Conservation (phyloP, 2,888 invertebrate genomes). For the Cataglyphis rosenhaueri region DNA sequence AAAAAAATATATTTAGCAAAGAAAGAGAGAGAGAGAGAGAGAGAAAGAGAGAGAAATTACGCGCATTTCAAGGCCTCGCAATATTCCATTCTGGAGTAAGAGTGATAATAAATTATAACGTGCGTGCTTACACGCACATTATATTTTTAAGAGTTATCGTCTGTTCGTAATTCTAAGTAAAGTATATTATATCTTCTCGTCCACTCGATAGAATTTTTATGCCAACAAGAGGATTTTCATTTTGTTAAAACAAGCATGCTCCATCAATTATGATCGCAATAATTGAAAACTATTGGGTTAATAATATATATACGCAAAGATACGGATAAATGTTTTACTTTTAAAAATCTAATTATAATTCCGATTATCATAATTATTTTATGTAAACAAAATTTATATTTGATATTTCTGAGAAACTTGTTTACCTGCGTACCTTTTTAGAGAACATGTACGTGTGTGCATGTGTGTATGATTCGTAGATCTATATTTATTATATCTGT, state of each 20-base stretch:
- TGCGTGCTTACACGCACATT: too few species aligned
- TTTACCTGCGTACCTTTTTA: too few species aligned
- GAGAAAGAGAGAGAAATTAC: neutral
- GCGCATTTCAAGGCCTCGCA: neutral
- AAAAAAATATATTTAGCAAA: neutral
- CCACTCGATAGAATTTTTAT: slow-evolving; percentile 3
- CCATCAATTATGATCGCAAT: neutral
- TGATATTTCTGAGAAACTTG: neutral
- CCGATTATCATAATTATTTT: neutral
- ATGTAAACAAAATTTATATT: neutral
- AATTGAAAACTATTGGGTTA: slow-evolving; percentile 17
- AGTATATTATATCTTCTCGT: slow-evolving; percentile 27
- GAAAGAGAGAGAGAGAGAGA: neutral
- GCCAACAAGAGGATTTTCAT: slow-evolving; percentile 26
- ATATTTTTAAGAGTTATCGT: neutral
- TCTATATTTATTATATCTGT: neutral
- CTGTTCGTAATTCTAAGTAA: neutral
- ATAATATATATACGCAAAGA: neutral
- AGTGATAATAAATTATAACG: slow-evolving; percentile 31
- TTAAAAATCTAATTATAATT: neutral
- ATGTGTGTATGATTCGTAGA: too few species aligned
- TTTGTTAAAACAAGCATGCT: neutral
- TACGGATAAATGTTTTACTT: neutral
- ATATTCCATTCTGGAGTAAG: neutral
- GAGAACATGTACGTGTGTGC: too few species aligned